Evolutionary conservation across 1,140 invertebrate species (phyloP), one percentile per base, ranked within the genome.

Genomic region (Caerostris darwini): DNA sequence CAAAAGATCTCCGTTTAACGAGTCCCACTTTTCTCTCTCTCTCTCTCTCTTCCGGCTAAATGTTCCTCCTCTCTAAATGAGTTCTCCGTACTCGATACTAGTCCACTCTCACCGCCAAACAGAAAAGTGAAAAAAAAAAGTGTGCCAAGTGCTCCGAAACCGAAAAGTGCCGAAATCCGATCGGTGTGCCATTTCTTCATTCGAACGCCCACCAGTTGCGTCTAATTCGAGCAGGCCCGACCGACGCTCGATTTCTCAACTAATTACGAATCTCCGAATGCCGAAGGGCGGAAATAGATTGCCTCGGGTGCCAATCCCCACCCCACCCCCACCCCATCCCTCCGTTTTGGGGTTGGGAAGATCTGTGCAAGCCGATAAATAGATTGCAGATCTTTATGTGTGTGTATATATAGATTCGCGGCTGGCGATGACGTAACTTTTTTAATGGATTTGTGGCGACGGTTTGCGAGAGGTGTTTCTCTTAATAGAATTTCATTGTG

Each of bases 161-260:
- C 34, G 71, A 50, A 5, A 34, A 4, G 7, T 12, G 5, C 4
- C 71, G 71, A 77, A 77, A 77, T 77, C 71, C 71, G 71, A 77
- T 77, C 71, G 71, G 71, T 10, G 8, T 17, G 6, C n/a, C 7
- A 14, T 83, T 83, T 92, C 59, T 57, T 58, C 71, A 77, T 53
- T 81, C 59, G 50, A 83, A 57, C 90, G 90, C 90, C 90, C 90
- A 92, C 90, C 90, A 92, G 90, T 92, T 92, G 90, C 90, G 81
- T 86, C 81, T 92, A 92, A 92, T 92, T 92, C 90, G 58, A 92
- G 90, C 81, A 34, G 34, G 34, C 34, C 34, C 57, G 5, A 12
- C 81, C n/a, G 53, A n/a, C 90, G 71, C 90, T 92, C 90, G 90
- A 92, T 92, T 83, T 82, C 90, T 50, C 82, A 69, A 86, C 91